Evolutionary conservation across 2,888 invertebrate genomes (phyloP), one percentile per base, ranked within the genome.

Genomic region (Spodoptera picta): DNA sequence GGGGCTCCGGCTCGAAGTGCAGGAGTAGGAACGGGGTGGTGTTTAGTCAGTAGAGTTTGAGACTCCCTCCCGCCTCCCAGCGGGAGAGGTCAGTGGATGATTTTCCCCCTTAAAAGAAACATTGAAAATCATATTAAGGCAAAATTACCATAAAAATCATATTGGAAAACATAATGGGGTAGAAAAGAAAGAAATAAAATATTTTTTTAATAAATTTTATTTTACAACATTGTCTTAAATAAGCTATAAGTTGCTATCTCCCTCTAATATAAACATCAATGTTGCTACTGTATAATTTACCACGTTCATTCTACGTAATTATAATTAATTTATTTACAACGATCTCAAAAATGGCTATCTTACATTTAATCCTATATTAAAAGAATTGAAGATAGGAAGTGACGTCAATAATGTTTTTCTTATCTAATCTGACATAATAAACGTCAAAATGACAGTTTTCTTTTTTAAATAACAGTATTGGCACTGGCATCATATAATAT

Each of bases 201-300:
- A 1, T 44, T 55, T 45, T 68, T 51, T 76, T 85, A 81, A 75
- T 84, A 82, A 87, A 86, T 73, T 85, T 86, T 84, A 86, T 83
- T 88, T 85, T 85, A 87, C 83, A 88, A 83, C 81, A 67, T 83
- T 79, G 73, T 78, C 75, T 83, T 85, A 83, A 69, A 83, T 77
- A 79, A 67, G 69, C 75, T 77, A 79, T 71, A 70, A 62, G 27
- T 62, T 69, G 52, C 79, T 77, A 79, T 70, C 73, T 75, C 66
- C 73, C 68, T 80, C 85, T 88, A 85, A 74, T 77, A 86, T 85
- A 81, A 86, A 87, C 86, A 87, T 89, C 85, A 81, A 88, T 83
- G 73, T 75, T 71, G 69, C 81, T 84, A 84, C 83, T 68, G 65
- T 63, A 60, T 73, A 60, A 70, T 60, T 75, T 71, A 74, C 74